Evolutionary conservation across 1,140 invertebrate species (phyloP), one percentile per base, ranked within the genome.

Genomic region (Plectus sambesii): DNA sequence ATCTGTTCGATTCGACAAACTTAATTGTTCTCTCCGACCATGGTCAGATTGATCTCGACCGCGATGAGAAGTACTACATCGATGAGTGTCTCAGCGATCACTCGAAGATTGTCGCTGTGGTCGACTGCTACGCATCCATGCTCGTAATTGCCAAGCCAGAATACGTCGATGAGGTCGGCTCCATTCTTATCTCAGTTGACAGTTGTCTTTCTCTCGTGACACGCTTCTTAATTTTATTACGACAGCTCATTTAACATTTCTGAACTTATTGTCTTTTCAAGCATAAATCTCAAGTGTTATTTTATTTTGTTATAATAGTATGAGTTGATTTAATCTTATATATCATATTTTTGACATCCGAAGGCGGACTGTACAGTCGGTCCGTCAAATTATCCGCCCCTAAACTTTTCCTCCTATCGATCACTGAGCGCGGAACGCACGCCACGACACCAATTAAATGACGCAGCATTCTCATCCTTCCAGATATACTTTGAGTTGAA

Each of bases 41-140:
- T 47, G 64, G 64, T 12, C 41, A 67, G 15, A 49, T 49, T 38
- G 42, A 53, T 33, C 42, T 64, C 26, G 51, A 59, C 9, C 61
- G 66, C 43, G 66, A 67, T 27, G 58, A 67, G 35, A 60, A 67
- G 40, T 67, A 59, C 49, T 67, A 59, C 26, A 48, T 67, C 25
- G 64, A 67, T 45, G 66, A 67, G 27, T 67, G 64, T 47, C 37
- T 67, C 9, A 49, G 57, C 8, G 64, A 67, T 44, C 57, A 51
- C 23, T 58, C 66, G 19, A 47, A 43, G 40, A 50, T 66, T n/a
- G 65, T 60, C 30, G 56, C 47, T 19, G 61, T 67, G 20, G 64
- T 66, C 3, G 67, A 69, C 36, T 53, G 52, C 2, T 43, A 67
- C n/a, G 58, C 63, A 17, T 62, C 64, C 45, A 53, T 61, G 39